These are phyloP conservation scores for Oeneis ivallda DNA, from an alignment of 2,888 invertebrate species.

Conservation along the genomic window DNA sequence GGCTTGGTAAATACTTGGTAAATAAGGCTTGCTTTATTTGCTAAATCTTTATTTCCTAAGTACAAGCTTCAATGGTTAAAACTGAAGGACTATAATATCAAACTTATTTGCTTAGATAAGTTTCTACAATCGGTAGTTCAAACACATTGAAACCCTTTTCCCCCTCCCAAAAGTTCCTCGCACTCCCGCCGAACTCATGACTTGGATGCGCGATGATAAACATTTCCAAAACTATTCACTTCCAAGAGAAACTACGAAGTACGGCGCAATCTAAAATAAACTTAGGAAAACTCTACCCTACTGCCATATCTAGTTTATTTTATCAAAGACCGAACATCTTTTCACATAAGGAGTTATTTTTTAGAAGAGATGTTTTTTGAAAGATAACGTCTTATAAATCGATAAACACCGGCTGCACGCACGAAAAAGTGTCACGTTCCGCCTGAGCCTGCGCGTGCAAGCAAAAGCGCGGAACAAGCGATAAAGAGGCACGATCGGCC, in stretches of 20 bases:
- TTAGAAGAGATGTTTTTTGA: background rate
- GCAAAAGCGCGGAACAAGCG: too few relatives aligned
- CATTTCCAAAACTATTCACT: constrained; percentile 35
- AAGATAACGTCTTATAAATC: too few relatives aligned
- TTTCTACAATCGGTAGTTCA: background rate
- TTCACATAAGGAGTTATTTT: constrained; percentile 12
- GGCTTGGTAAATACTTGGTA: too few relatives aligned
- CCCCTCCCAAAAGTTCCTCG: background rate
- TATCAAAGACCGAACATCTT: constrained; percentile 34
- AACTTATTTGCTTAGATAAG: background rate
- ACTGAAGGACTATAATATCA: background rate
- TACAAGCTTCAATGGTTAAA: background rate
- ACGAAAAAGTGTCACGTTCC: too few relatives aligned
- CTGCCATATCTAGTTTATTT: constrained; percentile 38
- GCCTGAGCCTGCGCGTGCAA: too few relatives aligned
- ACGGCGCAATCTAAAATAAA: constrained; percentile 38
- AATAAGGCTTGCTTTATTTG: too few relatives aligned
- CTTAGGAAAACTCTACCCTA: constrained; percentile 35
- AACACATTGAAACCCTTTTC: background rate
- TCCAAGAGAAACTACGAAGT: constrained; percentile 33
- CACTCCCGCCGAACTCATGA: constrained; percentile 22
- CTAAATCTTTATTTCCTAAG: background rate
- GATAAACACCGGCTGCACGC: too few relatives aligned
- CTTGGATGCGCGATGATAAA: constrained; percentile 38
- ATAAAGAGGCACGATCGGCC: too few relatives aligned